A percentile compares a stretch with the other conserved stretches of the same genome.
Conservation (phyloP, 2,113 vertebrate species). For the Alces alces region DNA sequence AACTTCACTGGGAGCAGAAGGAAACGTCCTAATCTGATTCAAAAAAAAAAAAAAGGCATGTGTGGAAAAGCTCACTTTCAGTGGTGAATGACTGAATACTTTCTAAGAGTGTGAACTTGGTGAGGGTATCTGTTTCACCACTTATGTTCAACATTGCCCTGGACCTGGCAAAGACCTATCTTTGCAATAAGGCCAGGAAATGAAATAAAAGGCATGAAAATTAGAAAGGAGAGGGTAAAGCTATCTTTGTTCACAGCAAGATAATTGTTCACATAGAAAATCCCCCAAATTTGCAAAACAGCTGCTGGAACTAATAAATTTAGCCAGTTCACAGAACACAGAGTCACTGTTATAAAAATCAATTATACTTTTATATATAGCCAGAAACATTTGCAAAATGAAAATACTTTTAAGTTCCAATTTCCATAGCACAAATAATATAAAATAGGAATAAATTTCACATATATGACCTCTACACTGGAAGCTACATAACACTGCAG, state of each 20-base stretch:
- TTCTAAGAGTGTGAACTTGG: background rate
- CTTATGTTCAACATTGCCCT: background rate
- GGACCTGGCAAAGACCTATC: background rate
- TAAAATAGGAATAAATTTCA: background rate
- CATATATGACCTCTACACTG: background rate
- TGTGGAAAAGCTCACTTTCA: background rate
- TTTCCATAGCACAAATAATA: background rate
- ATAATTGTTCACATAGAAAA: background rate
- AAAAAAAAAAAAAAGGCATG: no score
- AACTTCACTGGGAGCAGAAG: background rate
- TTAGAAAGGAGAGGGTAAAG: background rate
- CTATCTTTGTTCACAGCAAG: background rate
- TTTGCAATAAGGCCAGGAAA: background rate
- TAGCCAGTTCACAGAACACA: background rate
- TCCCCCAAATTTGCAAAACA: background rate
- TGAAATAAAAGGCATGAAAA: background rate
- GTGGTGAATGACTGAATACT: background rate
- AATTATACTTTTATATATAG: background rate
- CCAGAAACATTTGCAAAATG: background rate
- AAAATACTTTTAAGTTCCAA: background rate
- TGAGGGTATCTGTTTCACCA: background rate
- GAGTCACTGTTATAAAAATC: background rate
- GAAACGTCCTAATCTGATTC: background rate
- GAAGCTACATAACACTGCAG: background rate
- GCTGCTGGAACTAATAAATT: background rate